phyloP scores from a whole-genome alignment of 2,888 invertebrate species.

The Onthophagus sagittarius region DNA sequence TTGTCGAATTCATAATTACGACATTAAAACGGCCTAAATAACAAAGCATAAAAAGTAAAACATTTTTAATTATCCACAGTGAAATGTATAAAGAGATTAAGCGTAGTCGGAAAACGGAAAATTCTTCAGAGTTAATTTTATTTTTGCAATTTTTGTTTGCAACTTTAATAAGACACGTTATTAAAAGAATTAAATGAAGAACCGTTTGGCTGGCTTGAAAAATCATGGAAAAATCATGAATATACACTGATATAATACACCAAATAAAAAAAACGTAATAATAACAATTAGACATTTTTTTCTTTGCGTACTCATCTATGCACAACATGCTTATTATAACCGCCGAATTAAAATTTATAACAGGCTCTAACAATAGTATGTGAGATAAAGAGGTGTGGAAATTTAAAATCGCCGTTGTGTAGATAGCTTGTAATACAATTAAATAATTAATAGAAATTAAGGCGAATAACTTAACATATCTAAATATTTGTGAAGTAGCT shows the following conservation, averaged over 20 bases:
- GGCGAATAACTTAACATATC: neutral
- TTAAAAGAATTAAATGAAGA: neutral
- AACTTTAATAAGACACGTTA: neutral
- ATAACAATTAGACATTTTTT: neutral
- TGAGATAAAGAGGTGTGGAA: neutral
- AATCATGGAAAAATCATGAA: constrained; percentile 4
- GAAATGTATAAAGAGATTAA: neutral
- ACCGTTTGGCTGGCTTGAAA: neutral
- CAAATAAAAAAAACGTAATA: neutral
- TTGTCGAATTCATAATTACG: neutral
- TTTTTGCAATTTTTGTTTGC: neutral
- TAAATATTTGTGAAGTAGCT: constrained; percentile 2
- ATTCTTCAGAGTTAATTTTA: neutral
- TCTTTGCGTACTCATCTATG: neutral
- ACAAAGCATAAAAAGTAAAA: constrained; percentile 2
- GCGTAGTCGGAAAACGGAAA: constrained; percentile 1
- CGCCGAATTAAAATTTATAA: constrained; percentile 3
- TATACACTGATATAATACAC: constrained; percentile 3
- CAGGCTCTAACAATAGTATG: neutral
- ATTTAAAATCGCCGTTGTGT: neutral
- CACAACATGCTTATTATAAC: neutral
- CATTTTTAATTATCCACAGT: neutral
- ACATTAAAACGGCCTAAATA: neutral
- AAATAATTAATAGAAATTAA: neutral
- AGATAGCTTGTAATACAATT: neutral